These are phyloP conservation scores for Anthonomus grandis DNA, from an alignment of 1,140 invertebrate species.

Conservation along the genomic window DNA sequence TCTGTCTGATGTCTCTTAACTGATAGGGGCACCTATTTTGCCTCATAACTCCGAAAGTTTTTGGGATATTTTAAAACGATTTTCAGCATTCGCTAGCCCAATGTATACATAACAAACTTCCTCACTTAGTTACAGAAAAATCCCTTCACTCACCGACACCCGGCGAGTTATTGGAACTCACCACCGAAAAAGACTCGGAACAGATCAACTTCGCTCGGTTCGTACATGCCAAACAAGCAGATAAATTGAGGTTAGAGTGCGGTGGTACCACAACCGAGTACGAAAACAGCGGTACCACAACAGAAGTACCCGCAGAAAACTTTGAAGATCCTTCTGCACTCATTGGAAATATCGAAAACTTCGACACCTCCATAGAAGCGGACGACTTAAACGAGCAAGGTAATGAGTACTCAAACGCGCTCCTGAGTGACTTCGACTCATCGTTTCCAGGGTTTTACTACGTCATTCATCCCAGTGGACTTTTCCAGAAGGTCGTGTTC, in stretches of 20 bases:
- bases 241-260: not conserved
- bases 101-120: no score
- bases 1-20: no score
- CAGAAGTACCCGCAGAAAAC: not conserved
- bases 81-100: no score
- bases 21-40: no score
- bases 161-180: not conserved
- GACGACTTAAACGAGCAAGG: not conserved
- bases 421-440: not conserved
- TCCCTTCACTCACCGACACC: not conserved
- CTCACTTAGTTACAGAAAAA: not conserved
- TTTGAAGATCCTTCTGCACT: not conserved
- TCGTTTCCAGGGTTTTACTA: constrained; percentile 51
- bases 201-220: not conserved
- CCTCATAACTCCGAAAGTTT: no score
- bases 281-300: not conserved
- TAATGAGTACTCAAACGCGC: not conserved
- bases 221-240: not conserved
- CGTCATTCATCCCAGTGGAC: constrained; percentile 54
- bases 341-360: not conserved
- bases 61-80: no score
- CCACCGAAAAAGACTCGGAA: not conserved
- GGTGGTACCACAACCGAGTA: not conserved
- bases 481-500: constrained; percentile 53
- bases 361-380: not conserved